These are phyloP conservation scores for Caretta caretta DNA, from an alignment of 2,113 vertebrate species.

Conservation along the genomic window DNA sequence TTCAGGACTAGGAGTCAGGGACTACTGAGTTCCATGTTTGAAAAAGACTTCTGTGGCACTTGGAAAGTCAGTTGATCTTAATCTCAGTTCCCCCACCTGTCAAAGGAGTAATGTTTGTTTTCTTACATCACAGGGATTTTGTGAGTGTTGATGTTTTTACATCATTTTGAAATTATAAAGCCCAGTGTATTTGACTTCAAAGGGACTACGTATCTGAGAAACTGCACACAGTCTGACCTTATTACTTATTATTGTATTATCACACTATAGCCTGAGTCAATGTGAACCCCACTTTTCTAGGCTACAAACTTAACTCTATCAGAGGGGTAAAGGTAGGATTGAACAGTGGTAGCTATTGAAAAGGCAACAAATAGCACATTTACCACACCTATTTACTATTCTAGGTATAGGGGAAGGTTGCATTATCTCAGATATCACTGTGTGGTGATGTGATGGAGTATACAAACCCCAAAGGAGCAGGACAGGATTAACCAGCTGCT, in stretches of 20 bases:
- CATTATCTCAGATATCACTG: too few relatives aligned
- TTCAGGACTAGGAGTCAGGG: neutral
- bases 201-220: neutral
- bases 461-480: neutral
- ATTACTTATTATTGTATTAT: neutral
- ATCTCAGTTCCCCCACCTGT: neutral
- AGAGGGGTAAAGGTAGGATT: too few relatives aligned
- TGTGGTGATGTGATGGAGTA: neutral
- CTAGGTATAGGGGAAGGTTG: too few relatives aligned
- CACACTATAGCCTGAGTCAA: neutral
- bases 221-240: neutral
- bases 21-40: neutral
- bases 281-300: accelerated
- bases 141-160: neutral
- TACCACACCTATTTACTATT: neutral
- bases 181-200: neutral
- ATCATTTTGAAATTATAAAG: neutral
- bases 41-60: neutral
- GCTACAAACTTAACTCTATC: neutral
- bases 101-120: neutral
- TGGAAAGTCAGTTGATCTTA: neutral
- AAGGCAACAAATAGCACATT: neutral
- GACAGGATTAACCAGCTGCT: too few relatives aligned
- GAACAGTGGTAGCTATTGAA: neutral
- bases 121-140: neutral